Evolutionary conservation across 2,888 invertebrate species (phyloP), one percentile per base, ranked within the genome.

Genomic region (Clunio marinus): DNA sequence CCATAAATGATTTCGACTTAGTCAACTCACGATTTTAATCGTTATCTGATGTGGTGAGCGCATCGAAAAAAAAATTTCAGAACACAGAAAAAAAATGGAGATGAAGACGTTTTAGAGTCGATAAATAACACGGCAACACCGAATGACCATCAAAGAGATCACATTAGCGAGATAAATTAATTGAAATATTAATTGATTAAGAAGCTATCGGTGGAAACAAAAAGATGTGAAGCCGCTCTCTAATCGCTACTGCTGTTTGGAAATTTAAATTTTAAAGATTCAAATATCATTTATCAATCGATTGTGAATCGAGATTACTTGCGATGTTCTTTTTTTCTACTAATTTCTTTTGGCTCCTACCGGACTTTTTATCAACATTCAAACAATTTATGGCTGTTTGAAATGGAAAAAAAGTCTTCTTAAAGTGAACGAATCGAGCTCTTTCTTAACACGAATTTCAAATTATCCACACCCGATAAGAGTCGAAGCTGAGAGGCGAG

Each of bases 141-240:
- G 59, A 28, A 7, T 27, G 3, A 22, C n/a, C 63, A 63, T 45
- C 63, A 63, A 66, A 66, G 66, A 46, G 51, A 51, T 66, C 28
- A 66, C 65, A 10, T 62, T 13, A 13, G 3, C 55, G 62, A 15
- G 62, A 62, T 62, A 32, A 65, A 66, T 66, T 66, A 66, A 66
- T 66, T 66, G 66, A 66, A 66, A 66, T 66, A 66, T 66, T 66
- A 66, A 66, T 66, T 66, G 55, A 66, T 66, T 66, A 46, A 24
- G 57, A 57, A 57, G 13, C 27, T 7, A 27, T 27, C 55, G 27
- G n/a, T 27, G 57, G 8, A 8, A 20, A 57, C n/a, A 15, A 57
- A 57, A 57, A 13, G 51, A 51, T 20, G 51, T 32, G 5, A 13
- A 41, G 13, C 17, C 22, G 51, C 51, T 10, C 41, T n/a, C 25